Evolutionary conservation across 2,888 invertebrate species (phyloP).

Genomic region (Pyrochroa serraticornis): DNA sequence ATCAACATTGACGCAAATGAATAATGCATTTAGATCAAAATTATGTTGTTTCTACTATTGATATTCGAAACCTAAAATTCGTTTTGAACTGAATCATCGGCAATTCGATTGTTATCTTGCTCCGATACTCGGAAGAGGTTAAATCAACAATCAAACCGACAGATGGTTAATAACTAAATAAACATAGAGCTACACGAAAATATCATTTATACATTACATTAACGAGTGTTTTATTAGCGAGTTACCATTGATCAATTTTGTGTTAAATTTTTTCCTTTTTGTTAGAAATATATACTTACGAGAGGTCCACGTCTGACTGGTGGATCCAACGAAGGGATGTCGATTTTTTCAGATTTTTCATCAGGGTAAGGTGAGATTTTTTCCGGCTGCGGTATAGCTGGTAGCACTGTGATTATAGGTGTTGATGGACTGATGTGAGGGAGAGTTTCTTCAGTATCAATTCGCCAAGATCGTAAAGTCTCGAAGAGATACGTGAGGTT

Average conservation of each 20-base stretch:
- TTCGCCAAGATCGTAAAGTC: slow-evolving; percentile 47
- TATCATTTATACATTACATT: background rate
- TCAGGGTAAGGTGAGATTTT: slow-evolving; percentile 31
- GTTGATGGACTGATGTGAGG: slow-evolving; percentile 42
- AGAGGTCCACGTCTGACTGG: background rate
- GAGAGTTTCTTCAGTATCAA: slow-evolving; percentile 43
- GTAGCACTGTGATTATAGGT: slow-evolving; percentile 53
- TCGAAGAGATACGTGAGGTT: slow-evolving; percentile 47
- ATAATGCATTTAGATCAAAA: slow-evolving; percentile 15
- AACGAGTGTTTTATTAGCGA: slow-evolving; percentile 8
- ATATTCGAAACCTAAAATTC: background rate
- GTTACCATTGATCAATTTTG: slow-evolving; percentile 4
- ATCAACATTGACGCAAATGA: slow-evolving; percentile 19
- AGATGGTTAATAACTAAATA: slow-evolving; percentile 4
- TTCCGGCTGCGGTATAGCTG: slow-evolving; percentile 46
- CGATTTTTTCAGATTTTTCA: slow-evolving; percentile 16
- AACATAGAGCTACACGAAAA: slow-evolving; percentile 3
- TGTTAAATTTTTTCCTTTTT: too few species aligned
- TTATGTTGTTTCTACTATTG: slow-evolving; percentile 6
- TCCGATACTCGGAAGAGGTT: background rate
- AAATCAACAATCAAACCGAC: background rate
- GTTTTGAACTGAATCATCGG: too few species aligned
- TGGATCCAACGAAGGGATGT: slow-evolving; percentile 9
- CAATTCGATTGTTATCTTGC: too few species aligned
- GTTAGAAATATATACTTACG: slow-evolving; percentile 10